Base-by-base conservation (phyloP, 2,888 invertebrate species). In the Amiota minor region DNA sequence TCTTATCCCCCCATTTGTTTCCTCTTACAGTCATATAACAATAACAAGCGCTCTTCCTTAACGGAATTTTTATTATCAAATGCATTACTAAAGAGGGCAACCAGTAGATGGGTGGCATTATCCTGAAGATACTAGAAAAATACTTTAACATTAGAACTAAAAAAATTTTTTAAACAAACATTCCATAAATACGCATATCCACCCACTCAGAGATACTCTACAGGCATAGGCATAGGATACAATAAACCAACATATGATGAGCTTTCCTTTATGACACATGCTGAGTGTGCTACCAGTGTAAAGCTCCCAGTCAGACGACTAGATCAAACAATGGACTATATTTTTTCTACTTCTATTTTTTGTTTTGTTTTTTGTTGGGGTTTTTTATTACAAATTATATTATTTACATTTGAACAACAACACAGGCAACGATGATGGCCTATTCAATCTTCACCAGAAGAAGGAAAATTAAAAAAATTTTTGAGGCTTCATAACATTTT, bases 351-450 rank as follows among this genome's bases (percentile, higher is more conserved):
- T 35, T 35, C 35, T 35, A 2, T 6, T 35, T 35, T 35, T 67
- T 49, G 16, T 69, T 35, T 55, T 56, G 47, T 16, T 67, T 61
- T 59, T 59, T 70, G 72, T 47, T n/a, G 75, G 62, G 67, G 75
- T 74, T 75, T 82, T 83, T 81, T 81, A 84, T 81, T 83, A 80
- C 78, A 81, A 81, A 83, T 83, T 81, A 84, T 82, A 77, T 80
- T 82, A 81, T 83, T 84, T 80, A 74, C 79, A 77, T 77, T 80
- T 72, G 77, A 79, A 78, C 79, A n/a, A n/a, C 79, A 77, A 67
- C 72, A 74, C 71, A 71, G 11, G 35, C 65, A 72, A 45, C 67
- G 61, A 56, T 71, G 65, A 67, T 56, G 61, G 59, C 59, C 35
- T 35, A 62, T 35, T 62, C 23, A 62, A 35, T 59, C 59, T 59